Conservation (phyloP, 2,888 invertebrate species). For the Lapara coniferarum region DNA sequence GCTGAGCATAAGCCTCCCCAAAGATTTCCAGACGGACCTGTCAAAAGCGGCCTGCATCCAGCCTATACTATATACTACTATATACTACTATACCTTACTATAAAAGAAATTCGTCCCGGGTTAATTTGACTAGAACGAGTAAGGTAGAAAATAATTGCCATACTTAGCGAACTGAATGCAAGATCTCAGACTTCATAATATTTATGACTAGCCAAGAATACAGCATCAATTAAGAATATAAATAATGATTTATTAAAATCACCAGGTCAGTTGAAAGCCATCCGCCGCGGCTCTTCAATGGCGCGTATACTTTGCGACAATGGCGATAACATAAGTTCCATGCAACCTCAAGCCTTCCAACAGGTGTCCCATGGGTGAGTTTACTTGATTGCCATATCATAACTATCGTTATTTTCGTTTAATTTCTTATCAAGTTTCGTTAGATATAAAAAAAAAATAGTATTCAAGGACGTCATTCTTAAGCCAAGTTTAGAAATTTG, state of each 20-base stretch:
- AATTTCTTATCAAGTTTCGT: no score
- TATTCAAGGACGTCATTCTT: no score
- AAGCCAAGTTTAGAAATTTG: no score
- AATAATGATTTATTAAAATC: not conserved
- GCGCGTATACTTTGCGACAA: constrained; percentile 89
- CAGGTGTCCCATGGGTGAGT: constrained; percentile 64
- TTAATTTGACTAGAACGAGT: not conserved
- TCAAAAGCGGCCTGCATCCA: no score
- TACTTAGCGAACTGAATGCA: no score
- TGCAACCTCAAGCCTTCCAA: constrained; percentile 86
- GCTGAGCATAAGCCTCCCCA: no score
- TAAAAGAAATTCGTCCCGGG: no score
- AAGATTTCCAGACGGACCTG: no score
- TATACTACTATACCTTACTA: no score
- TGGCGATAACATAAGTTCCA: constrained; percentile 81
- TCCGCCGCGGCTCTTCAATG: constrained; percentile 82
- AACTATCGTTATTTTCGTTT: not conserved
- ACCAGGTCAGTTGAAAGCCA: constrained; percentile 85
- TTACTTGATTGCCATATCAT: not conserved
- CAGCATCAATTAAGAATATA: no score
- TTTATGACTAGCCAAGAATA: not conserved
- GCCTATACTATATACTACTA: no score
- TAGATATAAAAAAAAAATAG: no score
- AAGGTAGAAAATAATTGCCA: not conserved
- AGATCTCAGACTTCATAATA: not conserved